Base-by-base conservation (phyloP, 2,113 vertebrate species). In the Psammodynastes pulverulentus region DNA sequence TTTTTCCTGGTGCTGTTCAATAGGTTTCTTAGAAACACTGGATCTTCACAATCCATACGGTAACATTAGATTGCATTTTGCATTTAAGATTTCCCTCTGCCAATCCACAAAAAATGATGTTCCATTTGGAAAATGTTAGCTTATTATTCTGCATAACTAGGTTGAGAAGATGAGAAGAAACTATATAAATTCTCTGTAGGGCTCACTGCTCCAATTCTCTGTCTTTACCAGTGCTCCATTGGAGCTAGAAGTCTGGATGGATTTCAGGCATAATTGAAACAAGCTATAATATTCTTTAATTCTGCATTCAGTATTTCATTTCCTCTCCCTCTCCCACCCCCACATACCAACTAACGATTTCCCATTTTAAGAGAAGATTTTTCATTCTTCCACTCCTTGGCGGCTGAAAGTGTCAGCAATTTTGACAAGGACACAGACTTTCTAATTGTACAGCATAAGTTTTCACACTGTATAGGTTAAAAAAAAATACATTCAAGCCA, bases 191-290 rank as follows among this genome's bases (percentile, higher is more conserved):
- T 96, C 88, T 96, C 95, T 2, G 26, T 94, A 92, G 95, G 95
- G 95, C 48, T 96, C 95, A 96, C 96, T 97, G 97, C 51, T 48
- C 91, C 96, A 86, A 21, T 84, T 49, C 29, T 56, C 17, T 86
- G 52, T 62, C 86, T 54, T 12, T 39, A 79, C 43, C 29, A 48
- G 17, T 34, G 19, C 51, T 91, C 43, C 87, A 89, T 15, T 58
- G 53, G 34, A 89, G 53, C 43, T 24, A 46, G 39, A 56, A 56
- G 46, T 90, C 89, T 51, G 48, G 58, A 34, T 49, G 19, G 39
- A 79, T 79, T 79, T 79, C 72, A 67, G 46, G 48, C 29, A 53
- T 24, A 84, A 56, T 10, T 56, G 79, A 56, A 90, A 56, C 34
- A 53, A 91, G 89, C 46, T 24, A 43, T 34, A 67, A 67, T 67